Percentiles rank a stretch among this genome's conserved stretches.
These are phyloP conservation scores for Potorous gilbertii DNA, from an alignment of 2,797 vertebrate species.

Conservation along the genomic window DNA sequence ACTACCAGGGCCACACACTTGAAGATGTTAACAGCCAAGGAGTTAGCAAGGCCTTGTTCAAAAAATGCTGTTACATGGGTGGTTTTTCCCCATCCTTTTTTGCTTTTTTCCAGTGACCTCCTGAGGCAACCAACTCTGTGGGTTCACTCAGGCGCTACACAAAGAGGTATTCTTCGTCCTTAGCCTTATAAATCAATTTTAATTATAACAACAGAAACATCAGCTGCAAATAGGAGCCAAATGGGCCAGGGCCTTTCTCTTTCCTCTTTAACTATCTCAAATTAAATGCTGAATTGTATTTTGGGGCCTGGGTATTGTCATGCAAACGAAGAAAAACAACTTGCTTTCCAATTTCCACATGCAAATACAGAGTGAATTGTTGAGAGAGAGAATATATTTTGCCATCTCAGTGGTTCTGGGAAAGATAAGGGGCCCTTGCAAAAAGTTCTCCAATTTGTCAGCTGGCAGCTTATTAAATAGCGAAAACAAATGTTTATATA, in stretches of 20 bases:
- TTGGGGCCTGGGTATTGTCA: constrained; percentile 83
- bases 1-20: neutral
- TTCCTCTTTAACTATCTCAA: constrained; percentile 80
- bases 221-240: constrained; percentile 70
- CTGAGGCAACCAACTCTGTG: neutral
- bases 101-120: constrained; percentile 25
- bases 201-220: constrained; percentile 76
- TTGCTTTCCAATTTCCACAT: constrained; percentile 86
- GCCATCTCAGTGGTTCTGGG: constrained; percentile 87
- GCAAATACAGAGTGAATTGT: constrained; percentile 85
- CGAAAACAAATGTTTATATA: constrained; percentile 83
- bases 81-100: neutral
- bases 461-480: constrained; percentile 83
- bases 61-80: neutral
- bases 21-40: neutral
- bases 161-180: constrained; percentile 69
- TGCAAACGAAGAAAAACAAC: constrained; percentile 87
- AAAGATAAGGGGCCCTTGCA: constrained; percentile 83
- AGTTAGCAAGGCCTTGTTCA: constrained; percentile 23
- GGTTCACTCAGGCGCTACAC: constrained; percentile 43
- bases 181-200: constrained; percentile 83
- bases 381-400: constrained; percentile 85
- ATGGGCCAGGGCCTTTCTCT: constrained; percentile 70
- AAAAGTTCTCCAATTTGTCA: constrained; percentile 84
- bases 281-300: constrained; percentile 84